phyloP scores from a whole-genome alignment of 2,797 vertebrate species.

The Oryzias dopingdopingensis region DNA sequence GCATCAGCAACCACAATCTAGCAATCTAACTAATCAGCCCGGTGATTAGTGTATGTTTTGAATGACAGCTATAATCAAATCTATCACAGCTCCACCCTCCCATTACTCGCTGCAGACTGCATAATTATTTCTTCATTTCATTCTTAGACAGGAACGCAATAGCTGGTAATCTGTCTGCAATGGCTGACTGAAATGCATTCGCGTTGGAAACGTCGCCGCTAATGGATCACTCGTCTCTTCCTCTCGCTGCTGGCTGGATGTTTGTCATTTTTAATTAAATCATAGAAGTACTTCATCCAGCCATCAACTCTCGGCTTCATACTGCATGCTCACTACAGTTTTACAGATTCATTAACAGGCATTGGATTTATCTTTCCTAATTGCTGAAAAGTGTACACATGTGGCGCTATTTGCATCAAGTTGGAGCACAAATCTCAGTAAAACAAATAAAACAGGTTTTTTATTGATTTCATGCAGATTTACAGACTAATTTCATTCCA shows the following conservation, averaged over 20 bases:
- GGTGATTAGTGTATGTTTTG: conserved; percentile 76
- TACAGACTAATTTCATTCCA: neutral
- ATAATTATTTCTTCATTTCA: conserved; percentile 78
- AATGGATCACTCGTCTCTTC: conserved; percentile 54
- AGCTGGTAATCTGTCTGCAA: conserved; percentile 69
- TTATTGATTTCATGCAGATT: neutral
- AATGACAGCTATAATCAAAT: conserved; percentile 75
- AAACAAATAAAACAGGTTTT: too few species aligned
- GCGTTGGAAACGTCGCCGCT: conserved; percentile 53
- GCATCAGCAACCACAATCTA: conserved; percentile 55
- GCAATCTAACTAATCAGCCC: conserved; percentile 75
- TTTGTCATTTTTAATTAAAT: conserved; percentile 64
- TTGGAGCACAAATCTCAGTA: too few species aligned
- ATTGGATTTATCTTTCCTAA: neutral
- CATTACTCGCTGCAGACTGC: conserved; percentile 55
- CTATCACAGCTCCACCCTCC: conserved; percentile 62
- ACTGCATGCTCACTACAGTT: conserved; percentile 4
- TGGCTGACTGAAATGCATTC: conserved; percentile 62
- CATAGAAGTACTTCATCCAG: conserved; percentile 22
- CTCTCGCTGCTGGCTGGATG: conserved; percentile 36
- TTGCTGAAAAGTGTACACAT: neutral
- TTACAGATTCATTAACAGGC: neutral
- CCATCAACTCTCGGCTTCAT: conserved; percentile 34
- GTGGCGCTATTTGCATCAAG: too few species aligned
- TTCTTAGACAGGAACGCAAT: conserved; percentile 67